A percentile compares a stretch with the other conserved stretches of the same genome.
These are phyloP conservation scores for Glaucidium brasilianum DNA, from an alignment of 2,113 vertebrate genomes.

Conservation along the genomic window DNA sequence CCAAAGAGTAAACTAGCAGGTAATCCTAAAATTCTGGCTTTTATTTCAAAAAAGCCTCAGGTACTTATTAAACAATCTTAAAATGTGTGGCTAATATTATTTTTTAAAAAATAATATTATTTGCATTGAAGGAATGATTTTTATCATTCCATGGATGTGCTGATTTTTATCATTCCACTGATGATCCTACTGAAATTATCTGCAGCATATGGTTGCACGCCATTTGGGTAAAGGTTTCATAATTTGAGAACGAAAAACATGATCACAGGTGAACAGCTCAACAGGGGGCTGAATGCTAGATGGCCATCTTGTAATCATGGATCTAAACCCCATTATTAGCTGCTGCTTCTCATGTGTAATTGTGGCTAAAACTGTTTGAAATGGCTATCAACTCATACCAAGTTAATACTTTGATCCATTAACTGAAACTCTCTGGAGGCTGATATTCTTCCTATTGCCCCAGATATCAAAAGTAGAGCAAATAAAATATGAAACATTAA, in stretches of 20 bases:
- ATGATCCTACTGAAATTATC: neutral
- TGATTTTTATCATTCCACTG: too few species aligned
- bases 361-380: neutral
- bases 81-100: neutral
- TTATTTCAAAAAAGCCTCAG: neutral
- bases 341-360: neutral
- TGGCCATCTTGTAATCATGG: neutral
- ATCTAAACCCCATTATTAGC: neutral
- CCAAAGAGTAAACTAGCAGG: neutral
- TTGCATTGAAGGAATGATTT: neutral
- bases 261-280: neutral
- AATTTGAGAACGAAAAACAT: neutral
- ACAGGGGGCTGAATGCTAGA: neutral
- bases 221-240: neutral
- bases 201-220: neutral
- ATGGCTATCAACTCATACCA: neutral
- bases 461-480: neutral
- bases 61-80: neutral
- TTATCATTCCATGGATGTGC: neutral
- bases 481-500: neutral
- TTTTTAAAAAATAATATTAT: neutral
- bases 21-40: neutral
- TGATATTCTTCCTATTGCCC: neutral
- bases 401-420: neutral
- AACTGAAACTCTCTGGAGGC: neutral